These are phyloP conservation scores for Pterostichus madidus DNA, from an alignment of 2,888 invertebrate genomes.

Conservation along the genomic window DNA sequence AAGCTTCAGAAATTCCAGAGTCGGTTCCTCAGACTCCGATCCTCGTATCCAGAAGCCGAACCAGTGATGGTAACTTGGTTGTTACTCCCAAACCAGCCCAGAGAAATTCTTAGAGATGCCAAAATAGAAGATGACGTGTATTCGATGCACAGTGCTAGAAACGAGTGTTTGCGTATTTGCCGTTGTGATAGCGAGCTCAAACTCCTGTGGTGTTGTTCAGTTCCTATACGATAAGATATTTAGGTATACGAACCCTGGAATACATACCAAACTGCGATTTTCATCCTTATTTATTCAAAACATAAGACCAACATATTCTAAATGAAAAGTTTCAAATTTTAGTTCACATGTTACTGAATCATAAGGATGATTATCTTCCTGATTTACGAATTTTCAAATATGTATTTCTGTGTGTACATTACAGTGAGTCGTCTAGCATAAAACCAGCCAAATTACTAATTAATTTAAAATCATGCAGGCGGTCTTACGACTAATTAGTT, in stretches of 20 bases:
- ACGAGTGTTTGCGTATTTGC: constrained; percentile 45
- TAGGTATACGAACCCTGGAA: constrained; percentile 28
- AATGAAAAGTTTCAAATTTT: no score
- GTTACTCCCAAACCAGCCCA: constrained; percentile 78
- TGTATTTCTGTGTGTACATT: constrained; percentile 6
- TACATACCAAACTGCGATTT: neutral
- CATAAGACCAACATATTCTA: no score
- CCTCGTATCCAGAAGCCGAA: constrained; percentile 87
- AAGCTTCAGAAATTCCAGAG: constrained; percentile 87
- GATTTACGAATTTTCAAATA: neutral
- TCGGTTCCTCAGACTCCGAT: constrained; percentile 88
- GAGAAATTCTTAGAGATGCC: constrained; percentile 37
- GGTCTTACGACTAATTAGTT: constrained; percentile 32
- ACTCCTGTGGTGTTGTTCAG: constrained; percentile 44
- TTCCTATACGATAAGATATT: constrained; percentile 57
- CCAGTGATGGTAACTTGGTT: constrained; percentile 88
- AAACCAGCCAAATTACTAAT: constrained; percentile 56
- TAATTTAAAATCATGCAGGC: constrained; percentile 12
- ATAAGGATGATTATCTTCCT: neutral
- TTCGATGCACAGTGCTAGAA: constrained; percentile 47
- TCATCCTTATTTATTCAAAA: neutral
- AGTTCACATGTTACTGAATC: neutral
- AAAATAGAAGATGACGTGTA: constrained; percentile 9
- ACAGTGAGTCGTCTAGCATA: constrained; percentile 48
- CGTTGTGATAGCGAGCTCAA: constrained; percentile 49